Conservation (phyloP, 2,113 vertebrate genomes). For the Microcebus lehilahytsara region DNA sequence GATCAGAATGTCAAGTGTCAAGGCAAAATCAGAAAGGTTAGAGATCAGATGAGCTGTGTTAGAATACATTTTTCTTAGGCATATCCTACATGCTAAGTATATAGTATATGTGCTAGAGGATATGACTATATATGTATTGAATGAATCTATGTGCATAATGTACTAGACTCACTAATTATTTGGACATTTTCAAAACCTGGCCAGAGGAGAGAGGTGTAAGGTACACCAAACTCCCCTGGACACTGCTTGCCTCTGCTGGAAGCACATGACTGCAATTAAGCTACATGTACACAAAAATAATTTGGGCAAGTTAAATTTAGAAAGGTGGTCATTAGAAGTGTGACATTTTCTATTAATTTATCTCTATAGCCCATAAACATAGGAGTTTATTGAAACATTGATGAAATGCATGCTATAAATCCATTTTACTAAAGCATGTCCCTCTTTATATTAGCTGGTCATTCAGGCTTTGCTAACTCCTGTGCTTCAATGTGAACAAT, state of each 20-base stretch:
- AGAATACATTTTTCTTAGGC: not conserved
- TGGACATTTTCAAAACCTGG: not conserved
- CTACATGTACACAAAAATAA: not conserved
- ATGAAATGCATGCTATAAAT: not conserved
- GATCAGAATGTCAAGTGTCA: not conserved
- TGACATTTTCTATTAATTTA: not conserved
- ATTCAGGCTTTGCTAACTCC: not conserved
- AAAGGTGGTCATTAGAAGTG: not conserved
- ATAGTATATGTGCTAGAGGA: not conserved
- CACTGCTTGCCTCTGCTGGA: not conserved
- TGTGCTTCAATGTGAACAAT: not conserved
- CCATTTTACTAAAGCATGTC: not conserved
- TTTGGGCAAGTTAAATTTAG: not conserved
- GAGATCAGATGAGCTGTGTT: not conserved
- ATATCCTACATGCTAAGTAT: not conserved
- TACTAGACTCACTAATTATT: not conserved
- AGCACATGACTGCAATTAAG: not conserved
- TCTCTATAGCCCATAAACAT: not conserved
- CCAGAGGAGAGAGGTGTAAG: not conserved
- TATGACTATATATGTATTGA: not conserved
- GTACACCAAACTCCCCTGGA: not conserved
- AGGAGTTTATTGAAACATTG: not conserved
- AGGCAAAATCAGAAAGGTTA: not conserved
- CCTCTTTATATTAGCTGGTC: not conserved
- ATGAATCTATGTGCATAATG: not conserved